phyloP scores from a whole-genome alignment of 2,113 vertebrate genomes.

The Pampusana beccarii region DNA sequence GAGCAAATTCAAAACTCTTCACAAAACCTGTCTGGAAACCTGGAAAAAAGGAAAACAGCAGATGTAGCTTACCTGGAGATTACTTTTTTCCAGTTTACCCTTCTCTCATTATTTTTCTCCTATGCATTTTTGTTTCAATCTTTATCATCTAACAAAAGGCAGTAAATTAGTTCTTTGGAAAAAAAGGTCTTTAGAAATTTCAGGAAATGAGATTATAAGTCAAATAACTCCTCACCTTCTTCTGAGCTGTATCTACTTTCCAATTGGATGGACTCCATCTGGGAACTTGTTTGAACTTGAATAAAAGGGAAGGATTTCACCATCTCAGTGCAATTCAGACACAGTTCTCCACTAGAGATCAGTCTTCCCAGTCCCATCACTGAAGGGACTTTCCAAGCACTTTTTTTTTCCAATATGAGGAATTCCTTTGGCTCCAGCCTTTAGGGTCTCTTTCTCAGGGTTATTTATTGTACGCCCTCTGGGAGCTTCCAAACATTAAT shows the following conservation, averaged over 20 bases:
- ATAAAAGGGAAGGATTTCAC: constrained; percentile 8
- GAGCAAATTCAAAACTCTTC: not conserved
- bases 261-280: not conserved
- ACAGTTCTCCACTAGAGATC: not conserved
- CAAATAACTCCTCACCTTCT: not conserved
- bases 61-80: not conserved
- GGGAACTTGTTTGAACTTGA: not conserved
- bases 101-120: not conserved
- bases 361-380: not conserved
- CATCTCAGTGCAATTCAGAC: not conserved
- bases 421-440: constrained; percentile 21
- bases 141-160: not conserved
- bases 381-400: constrained; percentile 23
- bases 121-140: not conserved
- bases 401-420: not conserved
- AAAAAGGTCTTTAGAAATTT: not conserved
- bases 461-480: not conserved
- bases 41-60: not conserved
- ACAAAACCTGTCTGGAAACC: not conserved
- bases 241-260: not conserved
- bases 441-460: not conserved
- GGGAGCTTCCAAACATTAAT: not conserved
- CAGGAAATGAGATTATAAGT: not conserved
- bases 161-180: not conserved
- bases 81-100: not conserved